Conservation (phyloP, 2,797 vertebrate genomes). For the Helarctos malayanus region DNA sequence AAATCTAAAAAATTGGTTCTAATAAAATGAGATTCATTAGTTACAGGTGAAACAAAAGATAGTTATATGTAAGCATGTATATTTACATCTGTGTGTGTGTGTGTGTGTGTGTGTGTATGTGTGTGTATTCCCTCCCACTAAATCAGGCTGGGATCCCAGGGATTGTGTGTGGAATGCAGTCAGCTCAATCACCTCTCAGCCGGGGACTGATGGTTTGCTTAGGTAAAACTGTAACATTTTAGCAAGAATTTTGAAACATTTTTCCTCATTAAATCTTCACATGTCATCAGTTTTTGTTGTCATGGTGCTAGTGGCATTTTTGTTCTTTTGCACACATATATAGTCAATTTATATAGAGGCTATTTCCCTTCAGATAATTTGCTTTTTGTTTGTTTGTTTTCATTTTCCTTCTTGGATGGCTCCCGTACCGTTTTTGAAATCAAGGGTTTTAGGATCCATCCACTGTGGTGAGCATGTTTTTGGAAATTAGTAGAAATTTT, state of each 20-base stretch:
- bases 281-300: neutral
- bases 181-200: neutral
- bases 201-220: neutral
- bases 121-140: neutral
- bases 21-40: constrained; percentile 25
- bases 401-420: neutral
- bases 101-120: no score
- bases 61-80: neutral
- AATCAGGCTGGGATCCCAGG: neutral
- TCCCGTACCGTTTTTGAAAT: neutral
- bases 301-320: neutral
- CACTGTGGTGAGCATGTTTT: neutral
- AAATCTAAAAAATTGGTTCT: neutral
- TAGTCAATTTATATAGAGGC: neutral
- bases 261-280: neutral
- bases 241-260: neutral
- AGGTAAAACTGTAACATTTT: neutral
- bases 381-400: neutral
- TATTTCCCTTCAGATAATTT: neutral
- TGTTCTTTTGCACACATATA: neutral
- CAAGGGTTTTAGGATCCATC: neutral
- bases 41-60: neutral
- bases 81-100: neutral
- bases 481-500: neutral
- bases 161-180: neutral